A percentile compares a stretch with the other conserved stretches of the same genome.
Evolutionary conservation across 2,797 vertebrate genomes (phyloP).

Genomic region (Myotis vivesi): DNA sequence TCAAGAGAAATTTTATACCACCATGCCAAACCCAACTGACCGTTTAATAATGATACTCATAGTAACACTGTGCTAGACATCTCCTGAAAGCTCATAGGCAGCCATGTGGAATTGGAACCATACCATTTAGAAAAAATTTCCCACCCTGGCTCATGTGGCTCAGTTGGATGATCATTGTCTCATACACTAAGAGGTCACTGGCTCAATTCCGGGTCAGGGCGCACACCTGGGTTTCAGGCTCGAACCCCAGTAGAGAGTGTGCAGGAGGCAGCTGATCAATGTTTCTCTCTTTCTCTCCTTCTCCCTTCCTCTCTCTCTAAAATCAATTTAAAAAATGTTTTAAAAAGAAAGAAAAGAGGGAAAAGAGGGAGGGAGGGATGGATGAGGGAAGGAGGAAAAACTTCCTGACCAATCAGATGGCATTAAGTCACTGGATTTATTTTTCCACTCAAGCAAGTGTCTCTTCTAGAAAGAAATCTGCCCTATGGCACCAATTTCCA

Average conservation of each 20-base stretch:
- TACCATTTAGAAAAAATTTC: constrained; percentile 57
- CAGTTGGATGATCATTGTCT: background rate
- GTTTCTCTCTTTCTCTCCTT: background rate
- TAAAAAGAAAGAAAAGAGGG: background rate
- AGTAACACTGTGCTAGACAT: background rate
- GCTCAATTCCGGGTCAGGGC: background rate
- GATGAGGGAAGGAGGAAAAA: constrained; percentile 46
- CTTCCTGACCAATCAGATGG: constrained; percentile 51
- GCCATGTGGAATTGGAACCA: background rate
- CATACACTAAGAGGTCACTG: background rate
- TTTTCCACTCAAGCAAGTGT: constrained; percentile 75
- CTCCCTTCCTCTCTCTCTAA: background rate
- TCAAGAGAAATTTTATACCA: background rate
- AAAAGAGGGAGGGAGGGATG: background rate
- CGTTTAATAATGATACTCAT: background rate
- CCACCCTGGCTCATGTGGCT: background rate
- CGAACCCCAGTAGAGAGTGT: background rate
- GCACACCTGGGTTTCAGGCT: background rate
- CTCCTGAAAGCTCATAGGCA: background rate
- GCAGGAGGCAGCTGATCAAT: background rate
- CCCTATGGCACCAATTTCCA: constrained; percentile 78
- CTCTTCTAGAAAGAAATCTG: constrained; percentile 80
- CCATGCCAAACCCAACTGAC: background rate
- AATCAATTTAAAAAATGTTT: background rate
- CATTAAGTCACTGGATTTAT: constrained; percentile 76